Evolutionary conservation across 2,888 invertebrate species (phyloP).

Genomic region (Lumbricus terrestris): DNA sequence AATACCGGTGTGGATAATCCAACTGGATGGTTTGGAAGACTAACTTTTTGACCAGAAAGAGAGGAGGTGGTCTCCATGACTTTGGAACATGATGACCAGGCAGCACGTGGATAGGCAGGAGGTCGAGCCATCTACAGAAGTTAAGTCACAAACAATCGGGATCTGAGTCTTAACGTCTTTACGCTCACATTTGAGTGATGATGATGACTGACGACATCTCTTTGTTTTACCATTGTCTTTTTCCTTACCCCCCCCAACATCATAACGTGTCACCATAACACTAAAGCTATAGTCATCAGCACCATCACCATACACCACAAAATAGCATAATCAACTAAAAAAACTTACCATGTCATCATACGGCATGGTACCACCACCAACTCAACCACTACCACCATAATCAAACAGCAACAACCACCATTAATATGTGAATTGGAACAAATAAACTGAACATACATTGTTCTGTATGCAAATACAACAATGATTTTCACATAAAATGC

Average conservation of each 20-base stretch:
- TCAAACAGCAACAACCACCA: not conserved
- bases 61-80: not conserved
- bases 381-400: not conserved
- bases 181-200: not conserved
- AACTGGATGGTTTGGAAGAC: not conserved
- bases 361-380: not conserved
- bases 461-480: not conserved
- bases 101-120: slow-evolving; percentile 45
- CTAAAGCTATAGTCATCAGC: not conserved
- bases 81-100: slow-evolving; percentile 42
- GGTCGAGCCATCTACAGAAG: slow-evolving; percentile 34
- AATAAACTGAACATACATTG: not conserved
- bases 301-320: not conserved
- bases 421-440: not conserved
- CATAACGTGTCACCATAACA: not conserved
- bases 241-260: not conserved
- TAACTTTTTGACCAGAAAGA: not conserved
- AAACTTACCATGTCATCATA: not conserved
- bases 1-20: not conserved
- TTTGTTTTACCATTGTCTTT: not conserved
- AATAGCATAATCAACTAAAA: not conserved
- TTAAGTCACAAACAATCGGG: not conserved
- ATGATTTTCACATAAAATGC: not conserved
- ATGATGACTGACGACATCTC: not conserved
- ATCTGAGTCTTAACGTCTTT: not conserved